phyloP scores from a whole-genome alignment of 2,797 vertebrate species.

The Columba guinea region DNA sequence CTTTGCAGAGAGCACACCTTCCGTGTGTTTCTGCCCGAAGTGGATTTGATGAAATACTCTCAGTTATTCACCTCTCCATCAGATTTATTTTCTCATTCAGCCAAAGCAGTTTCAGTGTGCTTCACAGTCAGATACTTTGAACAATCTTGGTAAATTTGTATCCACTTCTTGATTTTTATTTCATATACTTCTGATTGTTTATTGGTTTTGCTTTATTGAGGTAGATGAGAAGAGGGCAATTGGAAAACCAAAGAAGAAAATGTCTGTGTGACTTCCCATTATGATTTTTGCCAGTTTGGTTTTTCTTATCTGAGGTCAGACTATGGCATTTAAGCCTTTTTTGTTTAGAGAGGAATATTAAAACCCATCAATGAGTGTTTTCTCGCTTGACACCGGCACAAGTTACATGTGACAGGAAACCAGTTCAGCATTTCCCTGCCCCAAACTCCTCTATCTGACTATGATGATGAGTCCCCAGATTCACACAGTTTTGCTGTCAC shows the following conservation, averaged over 20 bases:
- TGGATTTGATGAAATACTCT: not conserved
- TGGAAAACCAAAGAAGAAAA: not conserved
- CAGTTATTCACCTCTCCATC: not conserved
- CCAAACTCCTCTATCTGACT: not conserved
- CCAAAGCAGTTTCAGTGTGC: not conserved
- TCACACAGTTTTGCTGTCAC: not conserved
- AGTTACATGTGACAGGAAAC: not conserved
- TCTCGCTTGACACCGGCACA: not conserved
- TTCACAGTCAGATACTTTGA: not conserved
- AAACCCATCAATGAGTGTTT: not conserved
- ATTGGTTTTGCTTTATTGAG: not conserved
- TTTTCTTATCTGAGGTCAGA: not conserved
- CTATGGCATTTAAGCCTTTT: not conserved
- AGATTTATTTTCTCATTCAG: slow-evolving; percentile 1
- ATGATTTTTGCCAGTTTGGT: not conserved
- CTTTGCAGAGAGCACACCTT: not conserved
- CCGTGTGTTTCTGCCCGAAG: not conserved
- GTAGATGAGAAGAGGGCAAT: not conserved
- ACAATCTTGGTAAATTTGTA: not conserved
- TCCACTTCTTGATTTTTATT: not conserved
- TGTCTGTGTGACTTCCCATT: not conserved
- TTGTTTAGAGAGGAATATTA: not conserved
- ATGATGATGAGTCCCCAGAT: rapidly evolving
- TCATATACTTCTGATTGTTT: not conserved
- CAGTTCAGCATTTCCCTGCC: not conserved